Evolutionary conservation across 2,888 invertebrate species (phyloP).

Genomic region (Zaprionus lineosus): DNA sequence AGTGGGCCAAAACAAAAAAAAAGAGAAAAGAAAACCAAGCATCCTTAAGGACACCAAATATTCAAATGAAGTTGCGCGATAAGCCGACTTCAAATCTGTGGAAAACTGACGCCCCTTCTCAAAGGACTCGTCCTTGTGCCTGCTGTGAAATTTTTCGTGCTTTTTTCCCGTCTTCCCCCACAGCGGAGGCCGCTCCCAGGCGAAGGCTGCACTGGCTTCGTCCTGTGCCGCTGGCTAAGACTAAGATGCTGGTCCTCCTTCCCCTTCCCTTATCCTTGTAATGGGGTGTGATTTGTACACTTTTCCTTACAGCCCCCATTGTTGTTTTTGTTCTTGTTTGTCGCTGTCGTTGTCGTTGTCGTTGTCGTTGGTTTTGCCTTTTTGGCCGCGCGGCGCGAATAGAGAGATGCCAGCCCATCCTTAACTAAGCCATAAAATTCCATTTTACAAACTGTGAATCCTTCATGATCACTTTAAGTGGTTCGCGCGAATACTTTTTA

Average conservation of each 20-base stretch:
- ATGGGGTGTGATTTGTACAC: constrained; percentile 81
- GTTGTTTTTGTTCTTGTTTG: constrained; percentile 6
- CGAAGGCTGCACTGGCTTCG: constrained; percentile 16
- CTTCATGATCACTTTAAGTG: constrained; percentile 82
- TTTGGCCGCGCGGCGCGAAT: constrained; percentile 32
- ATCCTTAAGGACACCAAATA: constrained; percentile 67
- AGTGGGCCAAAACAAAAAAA: not conserved
- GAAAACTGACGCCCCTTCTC: constrained; percentile 71
- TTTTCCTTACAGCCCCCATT: constrained; percentile 64
- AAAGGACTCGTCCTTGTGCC: constrained; percentile 11
- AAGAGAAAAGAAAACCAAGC: constrained; percentile 8
- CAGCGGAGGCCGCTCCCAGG: not conserved
- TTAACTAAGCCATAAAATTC: constrained; percentile 79
- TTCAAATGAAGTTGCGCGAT: constrained; percentile 82
- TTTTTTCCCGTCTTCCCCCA: constrained; percentile 1
- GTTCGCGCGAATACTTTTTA: constrained; percentile 61
- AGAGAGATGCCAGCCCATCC: constrained; percentile 31
- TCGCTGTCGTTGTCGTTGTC: constrained; percentile 14
- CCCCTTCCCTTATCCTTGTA: too few species aligned
- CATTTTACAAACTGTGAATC: constrained; percentile 82
- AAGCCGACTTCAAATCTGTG: constrained; percentile 82
- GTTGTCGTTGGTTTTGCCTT: constrained; percentile 43
- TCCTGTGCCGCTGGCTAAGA: constrained; percentile 39
- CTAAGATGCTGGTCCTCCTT: constrained; percentile 12
- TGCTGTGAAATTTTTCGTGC: constrained; percentile 41